Percentiles rank a stretch among this genome's conserved stretches.
phyloP scores from a whole-genome alignment of 2,888 invertebrate species.

The Caenorhabditis panamensis region DNA sequence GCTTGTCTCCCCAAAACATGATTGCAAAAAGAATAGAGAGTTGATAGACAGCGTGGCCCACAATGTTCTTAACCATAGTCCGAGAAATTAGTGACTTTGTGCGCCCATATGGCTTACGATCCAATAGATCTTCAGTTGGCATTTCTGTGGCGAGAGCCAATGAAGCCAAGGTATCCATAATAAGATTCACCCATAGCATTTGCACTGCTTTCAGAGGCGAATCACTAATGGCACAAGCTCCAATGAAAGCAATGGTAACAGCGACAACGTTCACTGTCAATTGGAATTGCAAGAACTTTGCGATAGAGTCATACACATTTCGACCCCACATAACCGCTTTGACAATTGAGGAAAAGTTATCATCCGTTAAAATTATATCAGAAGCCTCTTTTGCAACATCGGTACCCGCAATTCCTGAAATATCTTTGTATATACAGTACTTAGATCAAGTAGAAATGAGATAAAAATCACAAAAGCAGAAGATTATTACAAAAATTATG shows the following conservation, averaged over 20 bases:
- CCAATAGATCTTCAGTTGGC: conserved; percentile 83
- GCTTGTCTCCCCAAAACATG: conserved; percentile 90
- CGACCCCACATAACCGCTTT: conserved; percentile 84
- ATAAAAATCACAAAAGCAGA: too few species aligned
- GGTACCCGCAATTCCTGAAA: conserved; percentile 82
- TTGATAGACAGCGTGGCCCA: conserved; percentile 83
- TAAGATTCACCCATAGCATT: conserved; percentile 84
- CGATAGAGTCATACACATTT: conserved; percentile 84
- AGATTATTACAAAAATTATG: too few species aligned
- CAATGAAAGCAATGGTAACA: conserved; percentile 83
- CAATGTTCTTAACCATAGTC: conserved; percentile 88
- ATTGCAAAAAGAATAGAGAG: conserved; percentile 91
- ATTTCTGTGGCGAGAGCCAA: conserved; percentile 84
- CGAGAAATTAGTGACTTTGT: conserved; percentile 85
- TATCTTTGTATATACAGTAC: too few species aligned
- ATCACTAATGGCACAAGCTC: conserved; percentile 83
- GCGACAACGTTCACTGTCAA: conserved; percentile 84
- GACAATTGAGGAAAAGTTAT: conserved; percentile 84
- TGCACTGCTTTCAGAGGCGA: conserved; percentile 80
- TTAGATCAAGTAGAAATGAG: too few species aligned
- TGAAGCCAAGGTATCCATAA: conserved; percentile 85
- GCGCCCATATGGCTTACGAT: conserved; percentile 81
- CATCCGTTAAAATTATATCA: conserved; percentile 84
- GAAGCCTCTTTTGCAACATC: conserved; percentile 84
- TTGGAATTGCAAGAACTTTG: conserved; percentile 84